Base-by-base conservation (phyloP, 2,797 vertebrate species). In the Lacerta bilineata region DNA sequence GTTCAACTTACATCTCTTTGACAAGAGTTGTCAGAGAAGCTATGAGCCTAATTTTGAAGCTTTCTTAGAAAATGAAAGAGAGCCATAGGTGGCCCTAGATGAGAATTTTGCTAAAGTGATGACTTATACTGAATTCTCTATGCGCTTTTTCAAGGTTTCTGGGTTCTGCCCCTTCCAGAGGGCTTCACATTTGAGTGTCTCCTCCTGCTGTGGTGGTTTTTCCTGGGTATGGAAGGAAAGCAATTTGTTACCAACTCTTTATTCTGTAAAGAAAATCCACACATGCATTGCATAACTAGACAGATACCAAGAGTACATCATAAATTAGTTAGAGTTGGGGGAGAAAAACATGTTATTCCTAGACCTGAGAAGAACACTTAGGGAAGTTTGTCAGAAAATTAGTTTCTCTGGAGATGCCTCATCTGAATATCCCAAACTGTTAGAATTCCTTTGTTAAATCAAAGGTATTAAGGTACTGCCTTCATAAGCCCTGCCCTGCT, bases 31-130 rank as follows among this genome's bases (percentile, higher is more conserved):
- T 41, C 36, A 88, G 46, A 84, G 61, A 88, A 39, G 13, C 15
- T 8, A 39, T 50, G 55, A 29, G 33, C 27, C 55, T 83, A 39
- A 68, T n/a, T n/a, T 71, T 43, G 41, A 78, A 66, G 61, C 23
- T 83, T 71, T 83, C 27, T 29, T 83, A 8, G 10, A 81, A 64
- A 74, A n/a, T 75, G 27, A 77, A 46, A 23, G n/a, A 88, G 39
- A 5, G 50, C 59, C 11, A 5, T 66, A 55, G 43, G 43, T 78
- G 27, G 64, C 46, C 50, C 50, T 55, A 78, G 72, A 79, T 55
- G 29, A 39, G 41, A 6, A 36, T 74, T n/a, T 66, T 50, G n/a
- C 80, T 71, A 81, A 86, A 71, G 43, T 36, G 68, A 33, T 83
- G 81, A 59, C 15, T 20, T 50, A 23, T 33, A 76, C 23, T 33